phyloP scores from a whole-genome alignment of 2,888 invertebrate species.

The Nymphalis polychloros region DNA sequence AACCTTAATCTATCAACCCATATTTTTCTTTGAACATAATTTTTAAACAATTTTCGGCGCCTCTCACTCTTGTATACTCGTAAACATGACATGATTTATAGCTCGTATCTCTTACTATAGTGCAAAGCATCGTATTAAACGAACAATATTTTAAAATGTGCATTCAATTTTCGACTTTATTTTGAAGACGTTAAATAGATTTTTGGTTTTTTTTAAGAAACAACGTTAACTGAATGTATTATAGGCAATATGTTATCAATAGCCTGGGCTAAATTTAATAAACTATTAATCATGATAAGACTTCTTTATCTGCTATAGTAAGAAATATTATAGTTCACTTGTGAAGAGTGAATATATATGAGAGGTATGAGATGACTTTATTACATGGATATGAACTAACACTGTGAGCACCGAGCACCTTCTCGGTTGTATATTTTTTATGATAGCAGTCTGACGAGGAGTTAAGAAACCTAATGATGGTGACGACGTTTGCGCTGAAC shows the following conservation, averaged over 20 bases:
- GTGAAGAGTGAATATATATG: neutral
- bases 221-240: neutral
- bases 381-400: neutral
- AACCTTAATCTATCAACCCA: slow-evolving; percentile 25
- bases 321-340: slow-evolving; percentile 1
- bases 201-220: neutral
- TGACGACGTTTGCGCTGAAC: too few species aligned
- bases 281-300: slow-evolving; percentile 7
- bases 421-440: too few species aligned
- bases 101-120: slow-evolving; percentile 22
- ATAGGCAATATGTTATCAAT: slow-evolving; percentile 1
- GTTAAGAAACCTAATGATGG: too few species aligned
- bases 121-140: slow-evolving; percentile 20
- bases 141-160: neutral
- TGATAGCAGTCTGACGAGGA: too few species aligned
- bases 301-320: slow-evolving; percentile 1
- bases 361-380: neutral
- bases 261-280: slow-evolving; percentile 2
- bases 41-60: slow-evolving; percentile 37
- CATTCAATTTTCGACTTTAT: slow-evolving; percentile 3
- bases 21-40: slow-evolving; percentile 23
- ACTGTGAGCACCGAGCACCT: too few species aligned
- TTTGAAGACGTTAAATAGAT: neutral
- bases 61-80: slow-evolving; percentile 27
- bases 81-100: slow-evolving; percentile 41